Evolutionary conservation across 2,797 vertebrate genomes (phyloP).

Genomic region (Gobio occitaniae): DNA sequence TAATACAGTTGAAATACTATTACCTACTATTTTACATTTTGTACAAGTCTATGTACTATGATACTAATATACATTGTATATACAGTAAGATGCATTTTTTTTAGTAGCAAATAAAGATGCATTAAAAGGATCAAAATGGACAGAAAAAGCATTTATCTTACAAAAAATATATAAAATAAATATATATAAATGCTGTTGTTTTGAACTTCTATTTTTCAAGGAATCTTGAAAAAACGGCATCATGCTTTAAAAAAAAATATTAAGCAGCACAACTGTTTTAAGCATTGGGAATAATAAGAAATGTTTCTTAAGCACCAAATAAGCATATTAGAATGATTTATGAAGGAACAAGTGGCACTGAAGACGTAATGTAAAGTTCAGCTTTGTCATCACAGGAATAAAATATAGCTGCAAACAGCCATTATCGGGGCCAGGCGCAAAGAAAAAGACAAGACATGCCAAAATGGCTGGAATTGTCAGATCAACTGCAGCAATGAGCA

Average conservation of each 20-base stretch:
- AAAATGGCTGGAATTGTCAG: too few relatives aligned
- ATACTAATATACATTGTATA: not conserved
- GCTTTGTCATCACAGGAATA: too few relatives aligned
- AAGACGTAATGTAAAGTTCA: not conserved
- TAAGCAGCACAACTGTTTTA: not conserved
- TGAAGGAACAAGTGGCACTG: not conserved
- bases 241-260: not conserved
- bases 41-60: not conserved
- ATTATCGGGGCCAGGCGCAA: too few relatives aligned
- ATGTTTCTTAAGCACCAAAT: not conserved
- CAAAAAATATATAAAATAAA: not conserved
- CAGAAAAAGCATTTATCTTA: not conserved
- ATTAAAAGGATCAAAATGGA: not conserved
- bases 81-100: not conserved
- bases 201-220: not conserved
- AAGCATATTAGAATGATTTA: not conserved
- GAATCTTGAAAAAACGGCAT: not conserved
- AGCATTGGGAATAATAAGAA: not conserved
- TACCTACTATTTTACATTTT: not conserved
- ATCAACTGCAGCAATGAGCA: too few relatives aligned
- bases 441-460: too few relatives aligned
- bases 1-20: not conserved
- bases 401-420: too few relatives aligned
- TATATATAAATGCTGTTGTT: not conserved
- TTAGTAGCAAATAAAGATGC: not conserved